Percentiles rank a stretch among this genome's conserved stretches.
phyloP scores from a whole-genome alignment of 2,797 vertebrate species.

The Alca torda region DNA sequence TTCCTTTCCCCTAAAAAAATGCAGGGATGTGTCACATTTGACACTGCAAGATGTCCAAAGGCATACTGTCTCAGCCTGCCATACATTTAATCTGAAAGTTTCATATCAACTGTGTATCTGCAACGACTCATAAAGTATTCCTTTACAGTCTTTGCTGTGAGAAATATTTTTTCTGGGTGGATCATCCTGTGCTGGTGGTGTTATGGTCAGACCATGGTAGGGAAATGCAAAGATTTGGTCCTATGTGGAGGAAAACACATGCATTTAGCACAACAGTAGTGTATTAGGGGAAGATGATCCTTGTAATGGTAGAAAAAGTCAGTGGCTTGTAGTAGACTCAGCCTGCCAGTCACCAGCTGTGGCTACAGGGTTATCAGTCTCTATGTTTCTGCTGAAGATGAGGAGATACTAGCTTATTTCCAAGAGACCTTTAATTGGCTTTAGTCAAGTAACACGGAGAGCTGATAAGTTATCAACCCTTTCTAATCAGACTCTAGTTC shows the following conservation, averaged over 20 bases:
- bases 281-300: background rate
- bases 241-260: fast-evolving
- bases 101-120: background rate
- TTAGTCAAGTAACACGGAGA: background rate
- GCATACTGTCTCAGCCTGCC: background rate
- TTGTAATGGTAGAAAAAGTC: background rate
- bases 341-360: background rate
- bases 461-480: background rate
- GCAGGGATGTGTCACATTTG: background rate
- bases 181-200: background rate
- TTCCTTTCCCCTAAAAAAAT: background rate
- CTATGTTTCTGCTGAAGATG: background rate
- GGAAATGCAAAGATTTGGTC: background rate
- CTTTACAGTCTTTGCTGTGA: background rate
- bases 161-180: background rate
- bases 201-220: background rate
- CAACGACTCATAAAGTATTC: background rate
- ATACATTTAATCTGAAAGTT: background rate
- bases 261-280: background rate
- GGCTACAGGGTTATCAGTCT: background rate
- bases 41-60: background rate
- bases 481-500: background rate
- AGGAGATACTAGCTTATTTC: background rate
- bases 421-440: background rate
- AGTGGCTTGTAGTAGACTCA: background rate